A percentile compares a stretch with the other conserved stretches of the same genome.
phyloP scores from a whole-genome alignment of 2,888 invertebrate species.

The Mylabris sibirica region DNA sequence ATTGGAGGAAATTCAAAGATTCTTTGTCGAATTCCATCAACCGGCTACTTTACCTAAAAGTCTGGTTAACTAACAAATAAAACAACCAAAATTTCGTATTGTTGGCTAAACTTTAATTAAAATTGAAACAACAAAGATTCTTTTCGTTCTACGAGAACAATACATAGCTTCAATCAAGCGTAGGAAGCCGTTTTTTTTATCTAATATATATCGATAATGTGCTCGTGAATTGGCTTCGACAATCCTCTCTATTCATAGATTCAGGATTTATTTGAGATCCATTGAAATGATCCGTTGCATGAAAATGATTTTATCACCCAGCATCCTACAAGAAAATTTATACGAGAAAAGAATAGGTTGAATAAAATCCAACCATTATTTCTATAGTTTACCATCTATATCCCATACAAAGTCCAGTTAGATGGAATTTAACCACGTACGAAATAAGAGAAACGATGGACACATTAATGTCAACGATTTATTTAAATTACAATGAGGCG shows the following conservation, averaged over 20 bases:
- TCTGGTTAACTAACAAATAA: too few relatives aligned
- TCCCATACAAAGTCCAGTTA: background rate
- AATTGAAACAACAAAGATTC: background rate
- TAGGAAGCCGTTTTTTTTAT: background rate
- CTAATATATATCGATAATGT: background rate
- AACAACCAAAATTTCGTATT: background rate
- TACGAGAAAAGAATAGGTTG: background rate
- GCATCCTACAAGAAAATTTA: background rate
- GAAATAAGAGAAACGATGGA: background rate
- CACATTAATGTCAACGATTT: conserved; percentile 3
- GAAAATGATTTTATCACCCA: conserved; percentile 7
- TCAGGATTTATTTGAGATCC: conserved; percentile 1
- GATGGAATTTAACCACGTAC: background rate
- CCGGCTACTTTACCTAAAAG: too few relatives aligned
- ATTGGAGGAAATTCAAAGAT: too few relatives aligned
- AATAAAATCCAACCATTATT: background rate
- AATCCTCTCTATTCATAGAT: conserved; percentile 9
- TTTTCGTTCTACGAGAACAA: too few relatives aligned
- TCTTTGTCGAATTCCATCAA: background rate
- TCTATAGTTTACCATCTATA: background rate
- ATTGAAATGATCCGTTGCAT: conserved; percentile 9
- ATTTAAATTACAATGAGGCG: background rate
- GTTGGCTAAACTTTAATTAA: background rate
- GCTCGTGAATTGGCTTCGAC: background rate
- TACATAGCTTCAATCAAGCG: background rate